Conservation (phyloP, 2,797 vertebrate genomes). For the Oryzias sinensis region DNA sequence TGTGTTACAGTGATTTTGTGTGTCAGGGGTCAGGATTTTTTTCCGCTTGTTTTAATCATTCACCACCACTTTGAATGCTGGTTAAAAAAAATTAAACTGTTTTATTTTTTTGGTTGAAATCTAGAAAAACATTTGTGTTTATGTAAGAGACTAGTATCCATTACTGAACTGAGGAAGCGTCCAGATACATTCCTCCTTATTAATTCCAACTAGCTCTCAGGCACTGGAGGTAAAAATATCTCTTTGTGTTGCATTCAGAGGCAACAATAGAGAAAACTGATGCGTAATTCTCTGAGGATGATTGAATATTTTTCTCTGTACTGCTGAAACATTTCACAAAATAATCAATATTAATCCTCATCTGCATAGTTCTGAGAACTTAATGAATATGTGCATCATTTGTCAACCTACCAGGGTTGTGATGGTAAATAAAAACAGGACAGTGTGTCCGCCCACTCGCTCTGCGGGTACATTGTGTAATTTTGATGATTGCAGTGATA, state of each 20-base stretch:
- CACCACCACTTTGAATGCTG: constrained; percentile 17
- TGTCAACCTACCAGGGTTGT: constrained; percentile 59
- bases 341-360: constrained; percentile 49
- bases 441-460: constrained; percentile 57
- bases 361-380: constrained; percentile 59
- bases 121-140: constrained; percentile 35
- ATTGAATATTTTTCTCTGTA: constrained; percentile 25
- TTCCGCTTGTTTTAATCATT: constrained; percentile 29
- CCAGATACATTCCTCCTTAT: constrained; percentile 57
- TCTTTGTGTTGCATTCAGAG: constrained; percentile 42
- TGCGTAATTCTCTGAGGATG: constrained; percentile 39
- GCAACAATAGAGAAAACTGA: constrained; percentile 39
- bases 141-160: constrained; percentile 47
- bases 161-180: constrained; percentile 44
- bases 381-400: constrained; percentile 65
- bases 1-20: constrained; percentile 39
- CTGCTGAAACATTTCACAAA: constrained; percentile 46
- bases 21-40: constrained; percentile 34
- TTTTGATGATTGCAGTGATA: constrained; percentile 54
- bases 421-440: constrained; percentile 65
- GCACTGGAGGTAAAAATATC: constrained; percentile 44
- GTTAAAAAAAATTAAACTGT: constrained; percentile 19
- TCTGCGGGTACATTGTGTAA: constrained; percentile 58
- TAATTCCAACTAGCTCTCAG: constrained; percentile 57
- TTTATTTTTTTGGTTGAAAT: constrained; percentile 1